Conservation (phyloP, 1,140 invertebrate species). For the Neoseiulus cucumeris region DNA sequence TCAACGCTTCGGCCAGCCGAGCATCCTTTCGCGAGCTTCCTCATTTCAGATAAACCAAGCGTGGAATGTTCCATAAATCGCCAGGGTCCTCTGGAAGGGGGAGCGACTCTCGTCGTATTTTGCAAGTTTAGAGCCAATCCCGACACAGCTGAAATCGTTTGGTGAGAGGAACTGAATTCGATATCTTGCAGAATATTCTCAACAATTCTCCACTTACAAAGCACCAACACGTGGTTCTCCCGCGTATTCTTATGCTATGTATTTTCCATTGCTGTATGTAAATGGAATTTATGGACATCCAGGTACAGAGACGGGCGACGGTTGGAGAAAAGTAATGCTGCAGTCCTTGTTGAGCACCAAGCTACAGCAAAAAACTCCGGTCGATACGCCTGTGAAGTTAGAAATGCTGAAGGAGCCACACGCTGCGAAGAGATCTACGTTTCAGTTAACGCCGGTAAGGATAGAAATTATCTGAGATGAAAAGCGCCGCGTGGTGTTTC, state of each 20-base stretch:
- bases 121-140: constrained; percentile 1
- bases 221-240: no score
- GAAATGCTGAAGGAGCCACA: background rate
- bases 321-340: background rate
- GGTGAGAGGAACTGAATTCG: background rate
- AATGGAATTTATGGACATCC: no score
- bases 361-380: background rate
- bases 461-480: no score
- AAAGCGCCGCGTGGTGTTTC: no score
- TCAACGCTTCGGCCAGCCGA: no score
- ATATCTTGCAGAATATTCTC: background rate
- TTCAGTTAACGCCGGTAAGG: background rate
- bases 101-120: background rate
- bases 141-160: background rate
- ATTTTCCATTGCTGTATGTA: no score
- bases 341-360: background rate
- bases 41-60: background rate
- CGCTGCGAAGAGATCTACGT: background rate
- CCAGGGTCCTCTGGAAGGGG: background rate
- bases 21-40: no score
- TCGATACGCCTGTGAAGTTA: background rate
- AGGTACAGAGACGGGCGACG: background rate
- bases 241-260: no score
- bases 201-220: no score
- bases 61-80: background rate